Conservation (phyloP, 2,113 vertebrate species). For the Saimiri boliviensis region DNA sequence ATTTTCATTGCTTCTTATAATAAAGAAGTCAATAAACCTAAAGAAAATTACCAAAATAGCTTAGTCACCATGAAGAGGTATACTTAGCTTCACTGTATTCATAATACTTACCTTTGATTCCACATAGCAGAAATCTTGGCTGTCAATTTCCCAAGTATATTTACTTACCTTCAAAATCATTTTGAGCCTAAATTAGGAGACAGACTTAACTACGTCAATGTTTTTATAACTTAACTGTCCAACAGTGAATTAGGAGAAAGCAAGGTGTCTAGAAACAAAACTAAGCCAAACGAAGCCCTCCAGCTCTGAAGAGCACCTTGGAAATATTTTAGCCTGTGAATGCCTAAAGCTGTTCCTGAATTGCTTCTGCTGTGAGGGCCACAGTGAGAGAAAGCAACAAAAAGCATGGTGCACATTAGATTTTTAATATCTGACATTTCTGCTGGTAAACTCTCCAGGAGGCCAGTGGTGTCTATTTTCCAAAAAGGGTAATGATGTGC, state of each 20-base stretch:
- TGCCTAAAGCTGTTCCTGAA: background rate
- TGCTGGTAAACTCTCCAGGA: background rate
- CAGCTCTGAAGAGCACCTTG: background rate
- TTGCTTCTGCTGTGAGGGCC: background rate
- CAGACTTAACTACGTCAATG: background rate
- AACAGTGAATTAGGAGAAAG: background rate
- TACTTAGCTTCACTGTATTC: background rate
- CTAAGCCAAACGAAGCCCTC: background rate
- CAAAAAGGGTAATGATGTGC: background rate
- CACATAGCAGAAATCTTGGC: constrained; percentile 17
- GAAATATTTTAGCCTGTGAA: background rate
- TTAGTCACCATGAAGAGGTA: background rate
- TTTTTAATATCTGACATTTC: background rate
- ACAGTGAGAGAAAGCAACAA: background rate
- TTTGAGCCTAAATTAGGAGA: background rate
- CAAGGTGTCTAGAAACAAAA: background rate
- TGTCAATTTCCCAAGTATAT: background rate
- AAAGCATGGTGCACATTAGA: background rate
- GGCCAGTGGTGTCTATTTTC: background rate
- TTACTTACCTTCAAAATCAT: constrained; percentile 21
- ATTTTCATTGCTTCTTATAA: background rate
- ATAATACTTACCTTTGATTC: background rate
- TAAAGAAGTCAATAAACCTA: background rate
- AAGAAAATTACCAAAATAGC: background rate
- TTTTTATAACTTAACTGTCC: constrained; percentile 5